A percentile compares a stretch with the other conserved stretches of the same genome.
phyloP scores from a whole-genome alignment of 2,797 vertebrate species.

The Erethizon dorsatum region DNA sequence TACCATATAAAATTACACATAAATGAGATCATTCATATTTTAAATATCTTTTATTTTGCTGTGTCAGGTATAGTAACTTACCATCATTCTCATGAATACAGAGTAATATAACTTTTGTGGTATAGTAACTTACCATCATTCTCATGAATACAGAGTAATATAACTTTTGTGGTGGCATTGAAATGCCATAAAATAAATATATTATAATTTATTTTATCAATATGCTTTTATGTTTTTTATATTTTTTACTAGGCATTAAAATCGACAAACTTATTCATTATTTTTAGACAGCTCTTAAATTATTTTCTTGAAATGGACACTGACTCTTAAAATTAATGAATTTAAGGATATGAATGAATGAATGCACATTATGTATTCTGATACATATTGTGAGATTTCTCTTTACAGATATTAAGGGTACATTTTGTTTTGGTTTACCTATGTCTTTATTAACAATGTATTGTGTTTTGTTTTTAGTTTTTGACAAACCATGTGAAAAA shows the following conservation, averaged over 20 bases:
- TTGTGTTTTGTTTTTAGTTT: conserved; percentile 44
- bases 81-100: background rate
- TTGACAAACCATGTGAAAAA: conserved; percentile 12
- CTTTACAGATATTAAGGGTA: background rate
- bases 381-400: background rate
- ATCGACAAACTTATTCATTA: conserved; percentile 2
- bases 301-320: conserved; percentile 45
- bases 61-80: background rate
- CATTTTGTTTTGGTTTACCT: conserved; percentile 22
- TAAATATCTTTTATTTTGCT: background rate
- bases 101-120: conserved; percentile 21
- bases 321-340: background rate
- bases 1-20: conserved; percentile 13
- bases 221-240: conserved; percentile 15
- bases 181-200: conserved; percentile 19
- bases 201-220: background rate
- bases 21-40: conserved; percentile 45
- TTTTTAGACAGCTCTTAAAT: conserved; percentile 41
- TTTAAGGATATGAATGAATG: background rate
- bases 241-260: conserved; percentile 42
- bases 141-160: background rate
- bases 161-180: background rate
- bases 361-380: background rate
- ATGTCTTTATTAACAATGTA: background rate
- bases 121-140: background rate